Base-by-base conservation (phyloP, 2,797 vertebrate species). In the Smutsia temminckii region DNA sequence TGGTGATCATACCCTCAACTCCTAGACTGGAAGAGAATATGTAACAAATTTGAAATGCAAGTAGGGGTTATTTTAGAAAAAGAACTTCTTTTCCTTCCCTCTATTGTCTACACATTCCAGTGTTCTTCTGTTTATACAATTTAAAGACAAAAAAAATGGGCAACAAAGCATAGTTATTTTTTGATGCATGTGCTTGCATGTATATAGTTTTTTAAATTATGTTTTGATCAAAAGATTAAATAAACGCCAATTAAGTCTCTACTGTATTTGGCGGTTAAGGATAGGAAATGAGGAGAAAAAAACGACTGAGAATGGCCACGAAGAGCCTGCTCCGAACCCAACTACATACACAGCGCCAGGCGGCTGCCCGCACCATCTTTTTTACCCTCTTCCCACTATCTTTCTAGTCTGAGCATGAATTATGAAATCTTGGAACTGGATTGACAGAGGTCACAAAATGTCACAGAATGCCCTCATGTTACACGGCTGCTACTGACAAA, bases 161-260 rank as follows among this genome's bases (percentile, higher is more conserved):
- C 20, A 57, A 46, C 21, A 32, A 17, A 78, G 8, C 17, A 55
- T 37, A 77, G 72, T 46, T 46, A 7, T 32, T 85, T 64, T 78
- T 42, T 37, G 83, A 89, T 17, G 34, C 12, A 12, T 55, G n/a
- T 57, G 55, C 80, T 55, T 95, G 32, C 72, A 64, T 32, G 0
- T 34, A 85, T 10, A 23, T 10, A 23, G 5, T 51, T 63, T 85
- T 34, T 42, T 51, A 53, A 93, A 79, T 71, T 75, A 87, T 42
- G 66, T 84, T 75, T 95, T 85, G 69, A 80, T 91, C 64, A 64
- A 89, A 93, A 91, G 59, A 84, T 61, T 55, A 95, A 66, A 89
- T 66, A 94, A 86, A 95, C 64, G 92, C 21, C 71, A 81, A 20
- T 59, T 72, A 81, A 71, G 42, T 55, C 32, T 92, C 42, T 20